Evolutionary conservation across 2,113 vertebrate genomes (phyloP).

Genomic region (Ciconia stormi): DNA sequence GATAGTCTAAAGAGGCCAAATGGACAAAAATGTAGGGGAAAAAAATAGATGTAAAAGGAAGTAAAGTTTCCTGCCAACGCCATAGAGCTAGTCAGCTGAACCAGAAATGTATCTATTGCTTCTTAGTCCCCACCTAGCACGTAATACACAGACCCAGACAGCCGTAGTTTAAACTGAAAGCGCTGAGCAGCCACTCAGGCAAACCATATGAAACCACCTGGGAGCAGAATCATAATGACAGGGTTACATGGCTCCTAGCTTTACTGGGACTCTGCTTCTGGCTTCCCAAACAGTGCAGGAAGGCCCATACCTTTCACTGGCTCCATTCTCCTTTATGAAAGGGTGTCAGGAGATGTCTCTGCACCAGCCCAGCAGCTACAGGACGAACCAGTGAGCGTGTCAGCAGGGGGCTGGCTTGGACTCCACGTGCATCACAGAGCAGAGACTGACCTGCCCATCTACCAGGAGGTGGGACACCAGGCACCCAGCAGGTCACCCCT

Average conservation of each 20-base stretch:
- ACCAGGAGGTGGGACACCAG: not conserved
- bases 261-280: not conserved
- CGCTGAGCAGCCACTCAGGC: not conserved
- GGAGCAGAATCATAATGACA: not conserved
- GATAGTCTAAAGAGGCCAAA: not conserved
- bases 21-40: not conserved
- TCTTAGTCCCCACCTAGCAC: not conserved
- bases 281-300: not conserved
- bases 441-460: not conserved
- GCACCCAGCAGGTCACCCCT: not conserved
- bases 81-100: not conserved
- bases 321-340: not conserved
- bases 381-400: rapidly evolving
- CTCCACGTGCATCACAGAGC: rapidly evolving
- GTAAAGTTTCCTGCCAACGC: not conserved
- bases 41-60: not conserved
- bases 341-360: not conserved
- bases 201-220: rapidly evolving
- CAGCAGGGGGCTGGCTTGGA: not conserved
- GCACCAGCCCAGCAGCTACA: not conserved
- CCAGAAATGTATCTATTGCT: not conserved
- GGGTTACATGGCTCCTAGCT: not conserved
- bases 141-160: too few species aligned
- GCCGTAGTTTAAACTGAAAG: not conserved
- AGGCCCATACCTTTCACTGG: rapidly evolving